phyloP scores from a whole-genome alignment of 2,888 invertebrate genomes.

The Anorthoa munda region DNA sequence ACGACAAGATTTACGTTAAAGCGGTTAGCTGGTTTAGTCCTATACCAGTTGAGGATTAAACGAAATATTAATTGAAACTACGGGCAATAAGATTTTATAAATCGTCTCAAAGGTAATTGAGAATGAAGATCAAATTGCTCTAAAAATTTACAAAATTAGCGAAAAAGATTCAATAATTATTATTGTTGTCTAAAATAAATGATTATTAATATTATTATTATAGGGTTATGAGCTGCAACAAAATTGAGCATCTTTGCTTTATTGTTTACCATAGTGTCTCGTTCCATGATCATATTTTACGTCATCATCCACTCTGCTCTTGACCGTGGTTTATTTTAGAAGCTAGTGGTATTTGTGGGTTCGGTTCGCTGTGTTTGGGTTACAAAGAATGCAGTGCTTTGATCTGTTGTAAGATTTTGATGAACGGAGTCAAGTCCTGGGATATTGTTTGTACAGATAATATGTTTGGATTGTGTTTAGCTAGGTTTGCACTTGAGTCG shows the following conservation, averaged over 20 bases:
- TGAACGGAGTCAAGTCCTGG: slow-evolving; percentile 18
- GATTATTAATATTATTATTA: too few species aligned
- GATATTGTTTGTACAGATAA: slow-evolving; percentile 23
- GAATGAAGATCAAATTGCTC: too few species aligned
- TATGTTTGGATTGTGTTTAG: slow-evolving; percentile 2
- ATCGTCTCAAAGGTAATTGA: not conserved
- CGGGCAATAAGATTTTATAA: not conserved
- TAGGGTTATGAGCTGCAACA: not conserved
- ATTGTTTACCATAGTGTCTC: slow-evolving; percentile 52
- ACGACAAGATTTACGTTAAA: not conserved
- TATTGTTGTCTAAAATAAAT: too few species aligned
- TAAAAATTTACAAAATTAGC: not conserved
- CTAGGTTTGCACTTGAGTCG: too few species aligned
- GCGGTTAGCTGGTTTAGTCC: not conserved
- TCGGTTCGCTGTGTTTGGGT: slow-evolving; percentile 38
- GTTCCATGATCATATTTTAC: slow-evolving; percentile 52
- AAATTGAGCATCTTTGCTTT: slow-evolving; percentile 20
- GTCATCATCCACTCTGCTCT: slow-evolving; percentile 55
- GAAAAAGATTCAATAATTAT: too few species aligned
- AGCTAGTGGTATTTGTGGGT: slow-evolving; percentile 29
- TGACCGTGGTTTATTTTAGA: slow-evolving; percentile 59
- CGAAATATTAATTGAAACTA: not conserved
- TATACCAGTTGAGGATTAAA: not conserved
- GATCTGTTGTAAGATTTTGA: slow-evolving; percentile 51
- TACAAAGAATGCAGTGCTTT: slow-evolving; percentile 46